Conservation (phyloP, 2,113 vertebrate genomes). For the Furnarius figulus region DNA sequence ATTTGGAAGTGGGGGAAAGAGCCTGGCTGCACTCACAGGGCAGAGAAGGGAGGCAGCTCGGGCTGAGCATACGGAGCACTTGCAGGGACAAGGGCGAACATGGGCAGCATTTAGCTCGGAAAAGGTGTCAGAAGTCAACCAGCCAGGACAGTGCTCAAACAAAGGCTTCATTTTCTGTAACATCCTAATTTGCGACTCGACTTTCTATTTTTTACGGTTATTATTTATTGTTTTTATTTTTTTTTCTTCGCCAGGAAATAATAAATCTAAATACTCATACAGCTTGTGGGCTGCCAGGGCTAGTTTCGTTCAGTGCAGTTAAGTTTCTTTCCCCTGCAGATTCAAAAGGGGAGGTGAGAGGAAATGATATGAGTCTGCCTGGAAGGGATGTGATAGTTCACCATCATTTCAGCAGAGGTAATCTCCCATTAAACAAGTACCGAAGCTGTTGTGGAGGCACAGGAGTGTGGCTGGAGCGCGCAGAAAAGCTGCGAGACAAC, state of each 20-base stretch:
- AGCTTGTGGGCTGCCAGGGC: neutral
- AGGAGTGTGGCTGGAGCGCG: neutral
- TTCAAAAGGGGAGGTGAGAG: neutral
- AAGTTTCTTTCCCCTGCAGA: neutral
- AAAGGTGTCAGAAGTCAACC: slow-evolving; percentile 11
- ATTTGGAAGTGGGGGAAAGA: neutral
- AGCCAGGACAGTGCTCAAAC: neutral
- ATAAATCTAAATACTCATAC: neutral
- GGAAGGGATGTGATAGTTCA: neutral
- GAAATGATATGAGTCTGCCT: neutral
- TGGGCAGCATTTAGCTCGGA: neutral
- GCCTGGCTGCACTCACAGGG: neutral
- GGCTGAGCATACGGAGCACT: neutral
- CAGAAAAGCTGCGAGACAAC: neutral
- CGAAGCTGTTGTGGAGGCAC: neutral
- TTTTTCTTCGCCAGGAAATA: neutral
- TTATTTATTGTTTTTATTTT: neutral
- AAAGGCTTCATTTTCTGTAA: neutral
- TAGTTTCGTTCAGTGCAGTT: neutral
- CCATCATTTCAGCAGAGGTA: neutral
- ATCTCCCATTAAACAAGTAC: neutral
- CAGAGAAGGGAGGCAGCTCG: neutral
- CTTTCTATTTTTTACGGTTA: neutral
- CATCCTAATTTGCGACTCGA: neutral
- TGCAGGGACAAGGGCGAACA: neutral